phyloP scores from a whole-genome alignment of 92 coral and sea anemone species.

The Zoanthus solanderi region DNA sequence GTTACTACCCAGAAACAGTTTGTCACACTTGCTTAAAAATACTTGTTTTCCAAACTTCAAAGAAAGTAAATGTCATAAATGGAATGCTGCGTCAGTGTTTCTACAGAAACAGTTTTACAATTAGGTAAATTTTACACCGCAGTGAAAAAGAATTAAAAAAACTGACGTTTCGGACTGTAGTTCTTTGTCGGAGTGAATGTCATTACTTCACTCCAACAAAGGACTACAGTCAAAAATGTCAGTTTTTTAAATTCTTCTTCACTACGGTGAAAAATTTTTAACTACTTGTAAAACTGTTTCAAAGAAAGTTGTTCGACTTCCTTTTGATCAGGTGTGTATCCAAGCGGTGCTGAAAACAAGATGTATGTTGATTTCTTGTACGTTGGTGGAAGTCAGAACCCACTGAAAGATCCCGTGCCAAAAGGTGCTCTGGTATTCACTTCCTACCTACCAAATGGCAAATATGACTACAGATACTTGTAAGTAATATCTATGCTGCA shows the following conservation, averaged over 20 bases:
- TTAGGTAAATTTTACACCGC: too few species aligned
- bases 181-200: too few species aligned
- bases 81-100: too few species aligned
- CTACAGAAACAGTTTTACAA: too few species aligned
- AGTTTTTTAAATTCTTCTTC: background rate
- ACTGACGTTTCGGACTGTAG: too few species aligned
- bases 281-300: background rate
- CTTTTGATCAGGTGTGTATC: slow-evolving; percentile 71
- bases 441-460: slow-evolving; percentile 83
- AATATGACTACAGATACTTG: slow-evolving; percentile 87
- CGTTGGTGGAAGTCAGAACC: slow-evolving; percentile 91
- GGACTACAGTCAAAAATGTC: too few species aligned
- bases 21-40: background rate
- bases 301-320: too few species aligned
- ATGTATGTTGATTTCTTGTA: slow-evolving; percentile 83
- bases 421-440: slow-evolving; percentile 78
- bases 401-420: slow-evolving; percentile 72
- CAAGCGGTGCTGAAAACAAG: slow-evolving; percentile 71
- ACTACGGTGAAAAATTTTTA: too few species aligned
- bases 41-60: too few species aligned
- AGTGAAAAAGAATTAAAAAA: too few species aligned
- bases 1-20: background rate
- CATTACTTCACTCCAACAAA: too few species aligned
- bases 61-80: too few species aligned
- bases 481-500: slow-evolving; percentile 40